These are phyloP conservation scores for Protonibea diacanthus DNA, from an alignment of 2,797 vertebrate genomes.

Conservation along the genomic window DNA sequence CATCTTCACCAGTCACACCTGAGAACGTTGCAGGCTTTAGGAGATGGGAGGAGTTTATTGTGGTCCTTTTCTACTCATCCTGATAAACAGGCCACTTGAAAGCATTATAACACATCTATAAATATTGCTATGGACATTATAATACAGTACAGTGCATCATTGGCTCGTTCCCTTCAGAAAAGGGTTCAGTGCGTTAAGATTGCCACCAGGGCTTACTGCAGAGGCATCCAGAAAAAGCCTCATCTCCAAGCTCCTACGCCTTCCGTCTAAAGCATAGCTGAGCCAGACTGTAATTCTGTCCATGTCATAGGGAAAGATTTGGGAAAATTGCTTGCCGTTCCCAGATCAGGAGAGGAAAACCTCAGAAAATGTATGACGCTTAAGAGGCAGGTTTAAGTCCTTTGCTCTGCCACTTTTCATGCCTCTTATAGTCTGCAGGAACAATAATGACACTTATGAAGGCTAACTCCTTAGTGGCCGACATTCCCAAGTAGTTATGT, in stretches of 20 bases:
- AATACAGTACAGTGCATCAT: constrained; percentile 90
- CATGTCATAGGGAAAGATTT: constrained; percentile 50
- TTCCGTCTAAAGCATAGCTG: constrained; percentile 55
- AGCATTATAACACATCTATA: constrained; percentile 87
- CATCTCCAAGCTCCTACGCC: constrained; percentile 47
- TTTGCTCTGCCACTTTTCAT: constrained; percentile 50
- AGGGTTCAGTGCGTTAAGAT: constrained; percentile 85
- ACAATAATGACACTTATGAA: constrained; percentile 62
- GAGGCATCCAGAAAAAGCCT: constrained; percentile 72
- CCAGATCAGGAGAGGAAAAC: constrained; percentile 42
- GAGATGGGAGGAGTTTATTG: constrained; percentile 67
- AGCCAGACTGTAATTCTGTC: constrained; percentile 60
- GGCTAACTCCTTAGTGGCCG: constrained; percentile 48
- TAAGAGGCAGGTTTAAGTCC: constrained; percentile 63
- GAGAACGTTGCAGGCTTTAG: constrained; percentile 79
- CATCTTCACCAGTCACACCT: constrained; percentile 75
- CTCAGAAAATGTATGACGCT: constrained; percentile 44
- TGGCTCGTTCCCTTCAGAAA: constrained; percentile 82
- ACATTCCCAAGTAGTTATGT: constrained; percentile 49
- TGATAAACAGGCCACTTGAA: constrained; percentile 77
- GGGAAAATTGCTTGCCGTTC: constrained; percentile 41
- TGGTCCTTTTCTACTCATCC: constrained; percentile 69
- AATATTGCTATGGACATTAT: constrained; percentile 91
- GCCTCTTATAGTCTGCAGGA: constrained; percentile 56
- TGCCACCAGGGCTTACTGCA: constrained; percentile 80